Base-by-base conservation (phyloP, 2,888 invertebrate genomes). In the Epistrophella euchroma region DNA sequence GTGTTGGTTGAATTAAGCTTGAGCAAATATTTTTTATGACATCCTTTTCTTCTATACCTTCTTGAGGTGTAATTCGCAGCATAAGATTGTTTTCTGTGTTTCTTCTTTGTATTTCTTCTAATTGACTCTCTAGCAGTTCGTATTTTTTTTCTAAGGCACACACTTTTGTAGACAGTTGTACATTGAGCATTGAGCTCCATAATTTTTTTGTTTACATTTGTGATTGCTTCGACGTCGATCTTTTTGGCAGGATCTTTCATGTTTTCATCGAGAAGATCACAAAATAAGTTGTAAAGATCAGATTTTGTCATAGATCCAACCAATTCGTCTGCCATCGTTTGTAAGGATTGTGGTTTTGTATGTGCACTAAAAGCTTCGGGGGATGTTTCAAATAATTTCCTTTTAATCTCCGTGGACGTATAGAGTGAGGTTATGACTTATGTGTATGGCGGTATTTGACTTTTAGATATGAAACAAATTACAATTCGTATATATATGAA, bases 141-240 rank as follows among this genome's bases (percentile, higher is more conserved):
- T 43, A 10, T n/a, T 43, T 43, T 43, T 10, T 43, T 43, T 43
- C n/a, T 5, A 43, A 43, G n/a, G n/a, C 43, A 10, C n/a, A 43
- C 13, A 43, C 43, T 43, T 43, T 43, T 3, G 15, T 43, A 10
- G 43, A n/a, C 43, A 43, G n/a, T n/a, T 43, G 43, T n/a, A 43
- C 15, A 43, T 43, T 43, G 43, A 43, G n/a, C 15, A 43, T 43
- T 43, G 43, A 43, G n/a, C n/a, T 43, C 15, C 15, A n/a, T 43
- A n/a, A 43, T 43, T 43, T 43, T 4, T 43, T 43, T 43, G 43
- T 43, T 43, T 43, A 43, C 43, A 43, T 43, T 43, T n/a, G 43
- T 6, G 43, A 9, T 43, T 2, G 43, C 10, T 2, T 43, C 43
- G n/a, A 43, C 43, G 43, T 43, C n/a, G n/a, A 5, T n/a, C 43